Evolutionary conservation across 2,113 vertebrate species (phyloP).

Genomic region (Odocoileus virginianus): DNA sequence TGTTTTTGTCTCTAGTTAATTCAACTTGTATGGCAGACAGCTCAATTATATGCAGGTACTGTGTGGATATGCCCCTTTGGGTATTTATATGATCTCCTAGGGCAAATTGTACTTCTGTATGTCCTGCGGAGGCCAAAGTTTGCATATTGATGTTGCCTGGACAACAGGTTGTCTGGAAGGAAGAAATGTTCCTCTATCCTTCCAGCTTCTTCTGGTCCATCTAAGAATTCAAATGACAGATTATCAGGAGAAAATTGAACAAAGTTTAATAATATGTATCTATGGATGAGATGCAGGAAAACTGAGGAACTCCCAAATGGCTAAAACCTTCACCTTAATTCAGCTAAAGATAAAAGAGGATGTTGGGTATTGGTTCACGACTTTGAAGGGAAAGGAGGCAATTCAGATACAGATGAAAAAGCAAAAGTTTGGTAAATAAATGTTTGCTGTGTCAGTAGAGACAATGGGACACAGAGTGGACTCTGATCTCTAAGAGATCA

Average conservation of each 20-base stretch:
- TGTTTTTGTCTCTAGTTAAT: not conserved
- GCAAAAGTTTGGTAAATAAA: not conserved
- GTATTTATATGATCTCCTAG: not conserved
- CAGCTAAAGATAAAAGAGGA: not conserved
- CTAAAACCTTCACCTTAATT: not conserved
- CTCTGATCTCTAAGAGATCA: not conserved
- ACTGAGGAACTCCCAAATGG: not conserved
- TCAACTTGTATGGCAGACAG: not conserved
- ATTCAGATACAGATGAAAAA: not conserved
- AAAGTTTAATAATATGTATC: not conserved
- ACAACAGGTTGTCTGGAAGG: not conserved
- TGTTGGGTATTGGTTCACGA: not conserved
- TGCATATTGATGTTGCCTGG: not conserved
- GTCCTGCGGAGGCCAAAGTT: not conserved
- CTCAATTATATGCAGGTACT: not conserved
- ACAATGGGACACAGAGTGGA: not conserved
- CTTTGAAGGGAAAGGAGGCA: not conserved
- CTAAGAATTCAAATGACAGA: not conserved
- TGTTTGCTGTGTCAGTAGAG: not conserved
- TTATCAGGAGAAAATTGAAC: not conserved
- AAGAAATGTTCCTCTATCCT: not conserved
- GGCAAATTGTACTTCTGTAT: not conserved
- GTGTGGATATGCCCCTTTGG: not conserved
- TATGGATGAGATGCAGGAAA: not conserved
- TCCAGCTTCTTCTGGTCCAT: not conserved